These are phyloP conservation scores for Tragelaphus strepsiceros DNA, from an alignment of 2,113 vertebrate genomes.

Conservation along the genomic window DNA sequence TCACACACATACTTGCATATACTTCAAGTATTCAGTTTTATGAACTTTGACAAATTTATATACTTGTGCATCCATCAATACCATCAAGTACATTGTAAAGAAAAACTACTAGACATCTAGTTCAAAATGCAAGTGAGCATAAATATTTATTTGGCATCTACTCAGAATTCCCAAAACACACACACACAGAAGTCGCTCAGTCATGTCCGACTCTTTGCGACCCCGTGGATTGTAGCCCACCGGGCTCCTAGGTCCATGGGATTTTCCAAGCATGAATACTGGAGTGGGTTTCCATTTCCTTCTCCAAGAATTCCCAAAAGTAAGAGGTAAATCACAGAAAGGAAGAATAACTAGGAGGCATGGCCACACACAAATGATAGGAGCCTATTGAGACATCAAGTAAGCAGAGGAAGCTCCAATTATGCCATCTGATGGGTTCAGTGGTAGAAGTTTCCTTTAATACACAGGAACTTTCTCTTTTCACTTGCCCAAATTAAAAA, in stretches of 20 bases:
- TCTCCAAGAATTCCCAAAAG: neutral
- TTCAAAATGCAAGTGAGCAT: neutral
- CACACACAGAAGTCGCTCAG: too few species aligned
- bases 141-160: neutral
- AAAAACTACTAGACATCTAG: neutral
- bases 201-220: rapidly evolving
- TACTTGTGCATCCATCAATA: neutral
- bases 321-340: neutral
- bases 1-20: neutral
- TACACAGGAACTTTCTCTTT: neutral
- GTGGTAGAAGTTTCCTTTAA: too few species aligned
- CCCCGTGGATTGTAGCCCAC: too few species aligned
- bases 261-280: too few species aligned
- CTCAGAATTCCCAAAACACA: neutral
- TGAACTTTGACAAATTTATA: neutral
- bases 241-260: too few species aligned
- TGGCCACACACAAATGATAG: neutral
- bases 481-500: neutral
- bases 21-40: neutral
- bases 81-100: neutral
- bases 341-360: neutral
- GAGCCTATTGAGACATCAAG: neutral
- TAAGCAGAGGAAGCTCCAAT: rapidly evolving
- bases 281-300: too few species aligned
- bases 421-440: neutral